Evolutionary conservation across 92 coral and sea anemone genomes (phyloP).

Genomic region (Meandrina meandrites): DNA sequence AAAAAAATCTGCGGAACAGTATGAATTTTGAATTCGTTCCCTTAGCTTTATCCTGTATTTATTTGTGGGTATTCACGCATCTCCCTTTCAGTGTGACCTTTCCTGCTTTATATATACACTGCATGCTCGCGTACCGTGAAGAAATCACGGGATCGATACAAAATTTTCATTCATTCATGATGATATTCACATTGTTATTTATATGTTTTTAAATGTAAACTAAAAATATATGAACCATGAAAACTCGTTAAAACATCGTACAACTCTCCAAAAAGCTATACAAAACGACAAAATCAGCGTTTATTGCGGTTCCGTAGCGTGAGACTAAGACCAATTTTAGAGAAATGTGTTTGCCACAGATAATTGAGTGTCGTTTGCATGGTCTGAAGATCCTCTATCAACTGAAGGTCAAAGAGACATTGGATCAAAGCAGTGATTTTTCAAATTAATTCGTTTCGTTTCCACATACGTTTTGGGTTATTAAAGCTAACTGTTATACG

Average conservation of each 20-base stretch:
- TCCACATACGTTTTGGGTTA: neutral
- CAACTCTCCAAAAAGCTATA: neutral
- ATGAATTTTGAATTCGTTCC: neutral
- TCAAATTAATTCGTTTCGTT: neutral
- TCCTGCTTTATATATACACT: neutral
- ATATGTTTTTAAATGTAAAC: neutral
- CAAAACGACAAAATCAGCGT: neutral
- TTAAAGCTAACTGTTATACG: neutral
- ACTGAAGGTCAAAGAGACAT: neutral
- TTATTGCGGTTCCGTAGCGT: neutral
- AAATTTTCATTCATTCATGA: neutral
- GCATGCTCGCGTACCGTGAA: neutral
- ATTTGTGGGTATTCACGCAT: neutral
- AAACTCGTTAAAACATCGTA: neutral
- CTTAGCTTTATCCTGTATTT: neutral
- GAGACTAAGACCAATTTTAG: neutral
- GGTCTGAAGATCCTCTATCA: neutral
- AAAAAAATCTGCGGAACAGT: neutral
- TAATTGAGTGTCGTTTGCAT: constrained; percentile 21
- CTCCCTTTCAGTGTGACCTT: neutral
- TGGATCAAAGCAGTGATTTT: constrained; percentile 10
- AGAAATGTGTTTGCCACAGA: neutral
- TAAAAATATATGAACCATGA: too few species aligned
- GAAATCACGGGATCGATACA: neutral
- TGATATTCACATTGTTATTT: too few species aligned